These are phyloP conservation scores for Embidobia sp. DNA, from an alignment of 2,888 invertebrate genomes.

Conservation along the genomic window DNA sequence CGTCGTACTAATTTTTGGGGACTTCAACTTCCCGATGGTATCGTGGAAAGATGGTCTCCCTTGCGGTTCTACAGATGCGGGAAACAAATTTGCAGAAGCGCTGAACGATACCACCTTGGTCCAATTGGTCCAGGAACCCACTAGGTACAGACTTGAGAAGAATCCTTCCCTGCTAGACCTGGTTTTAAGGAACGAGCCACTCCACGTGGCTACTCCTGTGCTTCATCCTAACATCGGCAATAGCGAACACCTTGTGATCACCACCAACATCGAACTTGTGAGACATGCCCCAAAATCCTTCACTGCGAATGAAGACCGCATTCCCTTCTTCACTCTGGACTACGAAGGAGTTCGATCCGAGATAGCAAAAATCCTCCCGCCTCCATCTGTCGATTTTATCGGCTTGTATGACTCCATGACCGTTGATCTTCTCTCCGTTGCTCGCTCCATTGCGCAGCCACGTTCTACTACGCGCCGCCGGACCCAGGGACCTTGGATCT, in stretches of 20 bases:
- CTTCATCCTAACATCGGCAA: constrained; percentile 3
- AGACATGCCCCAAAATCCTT: not conserved
- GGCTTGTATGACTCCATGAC: not conserved
- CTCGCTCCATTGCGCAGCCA: too few relatives aligned
- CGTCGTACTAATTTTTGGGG: not conserved
- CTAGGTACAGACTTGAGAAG: not conserved
- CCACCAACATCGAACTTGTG: not conserved
- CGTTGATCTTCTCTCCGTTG: not conserved
- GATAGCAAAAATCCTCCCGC: not conserved
- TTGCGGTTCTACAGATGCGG: not conserved
- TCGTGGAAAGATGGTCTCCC: not conserved
- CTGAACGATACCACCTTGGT: constrained; percentile 1
- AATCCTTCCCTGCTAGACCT: not conserved
- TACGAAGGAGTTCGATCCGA: not conserved
- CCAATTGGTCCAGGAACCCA: constrained; percentile 2
- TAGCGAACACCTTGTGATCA: constrained; percentile 9
- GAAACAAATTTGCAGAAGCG: not conserved
- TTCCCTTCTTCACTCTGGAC: not conserved
- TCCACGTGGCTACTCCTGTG: not conserved
- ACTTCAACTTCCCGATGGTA: constrained; percentile 2
- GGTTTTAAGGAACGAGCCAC: not conserved
- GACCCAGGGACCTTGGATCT: not conserved
- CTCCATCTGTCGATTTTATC: too few relatives aligned
- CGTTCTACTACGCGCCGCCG: not conserved
- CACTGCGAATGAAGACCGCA: not conserved